These are phyloP conservation scores for Argopecten irradians DNA, from an alignment of 1,140 invertebrate species.

Conservation along the genomic window DNA sequence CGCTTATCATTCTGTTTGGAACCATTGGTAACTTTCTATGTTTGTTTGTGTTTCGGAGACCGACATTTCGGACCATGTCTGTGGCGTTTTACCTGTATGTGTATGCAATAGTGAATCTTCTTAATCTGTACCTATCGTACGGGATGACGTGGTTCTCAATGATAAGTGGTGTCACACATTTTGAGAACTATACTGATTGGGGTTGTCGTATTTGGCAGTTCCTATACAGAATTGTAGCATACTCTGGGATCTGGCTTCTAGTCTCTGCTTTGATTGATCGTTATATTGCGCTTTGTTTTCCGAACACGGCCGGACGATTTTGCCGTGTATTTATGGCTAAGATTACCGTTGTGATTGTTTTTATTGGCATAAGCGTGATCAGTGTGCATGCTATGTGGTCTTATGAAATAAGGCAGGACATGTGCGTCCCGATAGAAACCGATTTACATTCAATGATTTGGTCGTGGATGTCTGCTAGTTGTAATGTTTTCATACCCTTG, in stretches of 20 bases:
- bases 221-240: conserved; percentile 57
- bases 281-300: conserved; percentile 61
- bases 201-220: conserved; percentile 66
- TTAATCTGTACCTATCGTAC: conserved; percentile 32
- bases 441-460: conserved; percentile 28
- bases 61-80: conserved; percentile 32
- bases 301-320: conserved; percentile 50
- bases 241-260: conserved; percentile 66
- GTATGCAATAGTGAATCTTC: conserved; percentile 34
- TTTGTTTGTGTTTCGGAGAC: conserved; percentile 38
- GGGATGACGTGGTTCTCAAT: conserved; percentile 25
- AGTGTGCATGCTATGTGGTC: conserved; percentile 50
- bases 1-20: conserved; percentile 31
- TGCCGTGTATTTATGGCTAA: conserved; percentile 69
- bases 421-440: not conserved
- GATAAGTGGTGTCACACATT: conserved; percentile 1
- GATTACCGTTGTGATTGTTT: conserved; percentile 34
- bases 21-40: conserved; percentile 29
- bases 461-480: conserved; percentile 15
- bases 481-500: conserved; percentile 30
- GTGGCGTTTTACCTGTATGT: conserved; percentile 41
- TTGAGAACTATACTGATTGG: conserved; percentile 55
- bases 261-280: conserved; percentile 66
- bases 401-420: not conserved
- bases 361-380: conserved; percentile 33